Percentiles rank a stretch among this genome's conserved stretches.
Conservation (phyloP, 1,140 invertebrate species). For the Octopus bimaculoides region DNA sequence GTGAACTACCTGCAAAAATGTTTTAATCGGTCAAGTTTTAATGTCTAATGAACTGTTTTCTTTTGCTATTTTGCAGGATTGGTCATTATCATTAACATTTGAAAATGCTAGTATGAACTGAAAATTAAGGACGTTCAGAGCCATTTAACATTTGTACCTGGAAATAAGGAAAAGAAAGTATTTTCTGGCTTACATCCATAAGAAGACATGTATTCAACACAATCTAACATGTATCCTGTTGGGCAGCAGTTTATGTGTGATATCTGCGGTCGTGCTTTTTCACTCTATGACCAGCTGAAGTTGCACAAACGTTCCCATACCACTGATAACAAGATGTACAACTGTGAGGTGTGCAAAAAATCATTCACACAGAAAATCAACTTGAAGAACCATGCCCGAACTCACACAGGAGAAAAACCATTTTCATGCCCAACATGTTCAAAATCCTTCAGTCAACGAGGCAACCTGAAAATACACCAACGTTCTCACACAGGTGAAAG, state of each 20-base stretch:
- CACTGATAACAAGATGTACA: slow-evolving; percentile 32
- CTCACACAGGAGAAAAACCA: slow-evolving; percentile 26
- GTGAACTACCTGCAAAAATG: too few relatives aligned
- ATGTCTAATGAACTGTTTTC: too few relatives aligned
- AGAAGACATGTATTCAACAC: not conserved
- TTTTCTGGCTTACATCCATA: too few relatives aligned
- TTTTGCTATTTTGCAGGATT: too few relatives aligned
- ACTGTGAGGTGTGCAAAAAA: slow-evolving; percentile 24
- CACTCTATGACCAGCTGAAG: slow-evolving; percentile 50
- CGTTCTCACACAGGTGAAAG: slow-evolving; percentile 40
- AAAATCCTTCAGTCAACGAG: slow-evolving; percentile 20
- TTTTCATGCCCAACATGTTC: slow-evolving; percentile 54
- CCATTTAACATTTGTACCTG: too few relatives aligned
- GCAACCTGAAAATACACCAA: slow-evolving; percentile 23
- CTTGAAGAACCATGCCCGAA: slow-evolving; percentile 20
- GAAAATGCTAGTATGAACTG: too few relatives aligned
- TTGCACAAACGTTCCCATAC: slow-evolving; percentile 53
- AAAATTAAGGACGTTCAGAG: too few relatives aligned
- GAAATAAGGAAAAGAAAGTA: too few relatives aligned
- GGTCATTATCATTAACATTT: too few relatives aligned
- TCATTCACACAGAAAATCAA: slow-evolving; percentile 23
- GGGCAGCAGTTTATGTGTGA: slow-evolving; percentile 27
- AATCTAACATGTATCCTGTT: slow-evolving; percentile 2
- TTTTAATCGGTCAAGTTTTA: too few relatives aligned
- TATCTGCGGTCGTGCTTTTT: slow-evolving; percentile 28